phyloP scores from a whole-genome alignment of 2,797 vertebrate genomes.

The Melanitta fusca region DNA sequence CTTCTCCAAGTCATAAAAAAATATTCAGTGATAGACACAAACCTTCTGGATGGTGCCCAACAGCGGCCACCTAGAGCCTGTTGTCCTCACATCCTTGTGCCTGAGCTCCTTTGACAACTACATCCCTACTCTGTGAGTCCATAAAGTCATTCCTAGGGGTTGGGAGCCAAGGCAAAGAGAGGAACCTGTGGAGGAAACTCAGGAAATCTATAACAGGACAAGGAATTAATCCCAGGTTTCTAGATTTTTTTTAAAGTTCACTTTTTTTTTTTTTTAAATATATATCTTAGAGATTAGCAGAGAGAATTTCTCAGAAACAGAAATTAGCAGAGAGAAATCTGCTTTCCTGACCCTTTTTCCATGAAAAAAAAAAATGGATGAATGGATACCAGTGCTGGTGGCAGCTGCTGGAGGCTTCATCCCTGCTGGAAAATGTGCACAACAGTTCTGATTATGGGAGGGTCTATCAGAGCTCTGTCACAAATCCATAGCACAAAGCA shows the following conservation, averaged over 20 bases:
- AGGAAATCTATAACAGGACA: background rate
- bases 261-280: background rate
- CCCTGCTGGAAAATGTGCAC: background rate
- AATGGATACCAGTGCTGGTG: background rate
- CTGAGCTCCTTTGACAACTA: background rate
- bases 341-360: background rate
- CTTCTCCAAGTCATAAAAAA: background rate
- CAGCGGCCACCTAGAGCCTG: background rate
- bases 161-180: background rate
- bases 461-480: background rate
- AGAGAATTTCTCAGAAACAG: background rate
- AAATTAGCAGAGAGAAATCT: background rate
- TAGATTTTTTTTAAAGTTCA: background rate
- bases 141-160: background rate
- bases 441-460: background rate
- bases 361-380: background rate
- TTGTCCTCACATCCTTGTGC: background rate
- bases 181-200: background rate
- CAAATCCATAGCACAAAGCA: background rate
- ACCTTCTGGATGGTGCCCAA: background rate
- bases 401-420: background rate
- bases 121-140: background rate
- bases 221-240: background rate
- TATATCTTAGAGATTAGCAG: background rate
- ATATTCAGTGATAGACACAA: background rate